Conservation (phyloP, 2,888 invertebrate species). For the Macroteleia sp. region DNA sequence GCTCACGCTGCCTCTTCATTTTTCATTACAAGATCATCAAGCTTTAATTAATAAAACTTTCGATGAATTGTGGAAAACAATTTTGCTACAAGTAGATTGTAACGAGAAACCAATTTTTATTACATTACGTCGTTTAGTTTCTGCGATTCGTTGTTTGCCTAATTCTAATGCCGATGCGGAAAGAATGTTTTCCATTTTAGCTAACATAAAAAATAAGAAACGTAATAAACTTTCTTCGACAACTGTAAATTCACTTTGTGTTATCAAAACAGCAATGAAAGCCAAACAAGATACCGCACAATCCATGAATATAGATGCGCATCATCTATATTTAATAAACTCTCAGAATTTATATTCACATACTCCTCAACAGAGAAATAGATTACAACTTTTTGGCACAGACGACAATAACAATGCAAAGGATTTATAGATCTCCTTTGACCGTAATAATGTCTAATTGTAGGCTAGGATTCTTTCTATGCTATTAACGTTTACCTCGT, state of each 20-base stretch:
- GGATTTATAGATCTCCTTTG: not conserved
- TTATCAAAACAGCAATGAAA: not conserved
- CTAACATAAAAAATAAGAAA: too few species aligned
- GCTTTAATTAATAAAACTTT: not conserved
- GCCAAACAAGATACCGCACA: not conserved
- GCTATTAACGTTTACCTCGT: too few species aligned
- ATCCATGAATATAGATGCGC: not conserved
- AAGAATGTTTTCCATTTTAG: conserved; percentile 15
- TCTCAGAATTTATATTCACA: conserved; percentile 1
- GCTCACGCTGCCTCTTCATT: not conserved
- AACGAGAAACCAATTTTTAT: too few species aligned
- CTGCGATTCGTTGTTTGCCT: not conserved
- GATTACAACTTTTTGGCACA: not conserved
- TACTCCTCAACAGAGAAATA: conserved; percentile 1
- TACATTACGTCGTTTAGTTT: too few species aligned
- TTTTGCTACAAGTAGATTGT: not conserved
- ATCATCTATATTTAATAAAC: not conserved
- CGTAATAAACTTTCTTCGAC: too few species aligned
- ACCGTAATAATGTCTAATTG: too few species aligned
- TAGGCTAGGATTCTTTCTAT: too few species aligned
- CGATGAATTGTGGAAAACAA: conserved; percentile 10
- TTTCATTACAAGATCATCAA: not conserved
- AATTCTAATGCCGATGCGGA: conserved; percentile 5
- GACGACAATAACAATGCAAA: not conserved
- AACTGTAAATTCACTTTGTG: conserved; percentile 1